Base-by-base conservation (phyloP, 2,113 vertebrate genomes). In the Manacus vitellinus region DNA sequence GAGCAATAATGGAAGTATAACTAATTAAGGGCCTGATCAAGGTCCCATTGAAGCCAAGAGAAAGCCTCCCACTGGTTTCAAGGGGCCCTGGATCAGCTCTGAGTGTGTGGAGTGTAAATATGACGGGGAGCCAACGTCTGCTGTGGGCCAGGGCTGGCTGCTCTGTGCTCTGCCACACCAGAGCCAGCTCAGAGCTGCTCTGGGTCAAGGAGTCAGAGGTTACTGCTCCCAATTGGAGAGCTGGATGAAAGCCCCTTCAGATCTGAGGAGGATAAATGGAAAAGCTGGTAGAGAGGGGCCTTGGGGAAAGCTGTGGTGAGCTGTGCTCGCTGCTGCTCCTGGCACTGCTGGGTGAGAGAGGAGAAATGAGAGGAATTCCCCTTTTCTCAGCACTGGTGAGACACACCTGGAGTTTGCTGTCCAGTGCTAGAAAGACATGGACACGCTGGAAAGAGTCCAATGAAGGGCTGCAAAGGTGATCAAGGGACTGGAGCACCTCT, bases 1-100 rank as follows among this genome's bases (percentile, higher is more conserved):
- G 93, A 79, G 94, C 73, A 81, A n/a, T 95, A 95, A 94, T 95
- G 94, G 80, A 92, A 91, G 47, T 67, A 23, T 46, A 89, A 85
- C 84, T 95, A 94, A 97, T 93, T 92, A 95, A 93, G 62, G 74
- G 28, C 35, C 28, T 91, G 93, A 97, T 96, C 79, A 84, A 94
- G 86, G 80, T 25, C 59, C 62, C 7, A 51, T 28, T 86, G 92
- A 91, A 96, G 83, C 47, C 76, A 72, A 87, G 76, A 67, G 68
- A 95, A 96, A 91, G 70, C 83, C 49, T 94, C 94, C 89, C 31
- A 67, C 84, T 82, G 84, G 24, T 75, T 92, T 84, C 89, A 95
- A 21, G 16, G 61, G 93, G 86, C 44, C 43, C 86, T 89, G 89
- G 84, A 94, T 92, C 91, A 72, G 41, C 56, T 65, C 41, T 65